Percentiles rank a stretch among this genome's conserved stretches.
Evolutionary conservation across 2,113 vertebrate genomes (phyloP).

Genomic region (Bostrychus sinensis): DNA sequence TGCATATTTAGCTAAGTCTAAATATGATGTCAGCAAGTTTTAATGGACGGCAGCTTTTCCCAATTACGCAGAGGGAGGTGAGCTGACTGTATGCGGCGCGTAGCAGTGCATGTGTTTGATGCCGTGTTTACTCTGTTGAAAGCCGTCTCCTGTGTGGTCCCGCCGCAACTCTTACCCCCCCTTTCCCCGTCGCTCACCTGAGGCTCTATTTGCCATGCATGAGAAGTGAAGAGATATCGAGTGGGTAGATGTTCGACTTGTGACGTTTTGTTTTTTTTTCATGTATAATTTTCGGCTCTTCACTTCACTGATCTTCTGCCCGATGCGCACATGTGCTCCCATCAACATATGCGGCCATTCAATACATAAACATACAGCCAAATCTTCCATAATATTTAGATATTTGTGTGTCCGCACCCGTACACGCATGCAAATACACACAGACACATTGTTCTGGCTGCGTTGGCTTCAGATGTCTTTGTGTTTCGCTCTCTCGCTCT

Average conservation of each 20-base stretch:
- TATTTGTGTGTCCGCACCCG: constrained; percentile 28
- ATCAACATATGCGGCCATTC: constrained; percentile 39
- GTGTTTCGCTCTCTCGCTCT: constrained; percentile 35
- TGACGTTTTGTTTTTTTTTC: constrained; percentile 40
- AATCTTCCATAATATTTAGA: constrained; percentile 70
- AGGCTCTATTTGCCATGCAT: constrained; percentile 36
- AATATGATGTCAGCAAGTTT: constrained; percentile 78
- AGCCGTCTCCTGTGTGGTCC: constrained; percentile 81
- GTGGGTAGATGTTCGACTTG: constrained; percentile 45
- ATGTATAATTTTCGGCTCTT: constrained; percentile 3
- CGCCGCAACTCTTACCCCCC: constrained; percentile 61
- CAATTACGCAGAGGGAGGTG: constrained; percentile 75
- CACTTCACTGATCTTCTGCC: constrained; percentile 24
- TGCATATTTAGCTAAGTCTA: constrained; percentile 63
- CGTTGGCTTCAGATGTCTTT: constrained; percentile 42
- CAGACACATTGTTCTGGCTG: constrained; percentile 51
- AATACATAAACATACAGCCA: constrained; percentile 64
- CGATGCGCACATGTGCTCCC: not conserved
- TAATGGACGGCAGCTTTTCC: constrained; percentile 79
- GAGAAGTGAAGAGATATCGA: constrained; percentile 16
- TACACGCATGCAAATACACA: constrained; percentile 41
- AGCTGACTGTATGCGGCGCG: constrained; percentile 62
- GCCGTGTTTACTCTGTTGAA: constrained; percentile 78
- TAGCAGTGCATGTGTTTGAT: constrained; percentile 70
- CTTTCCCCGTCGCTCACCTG: constrained; percentile 69